Evolutionary conservation across 2,797 vertebrate species (phyloP), one percentile per base, ranked within the genome.

Genomic region (Sebastes ruberrimus): DNA sequence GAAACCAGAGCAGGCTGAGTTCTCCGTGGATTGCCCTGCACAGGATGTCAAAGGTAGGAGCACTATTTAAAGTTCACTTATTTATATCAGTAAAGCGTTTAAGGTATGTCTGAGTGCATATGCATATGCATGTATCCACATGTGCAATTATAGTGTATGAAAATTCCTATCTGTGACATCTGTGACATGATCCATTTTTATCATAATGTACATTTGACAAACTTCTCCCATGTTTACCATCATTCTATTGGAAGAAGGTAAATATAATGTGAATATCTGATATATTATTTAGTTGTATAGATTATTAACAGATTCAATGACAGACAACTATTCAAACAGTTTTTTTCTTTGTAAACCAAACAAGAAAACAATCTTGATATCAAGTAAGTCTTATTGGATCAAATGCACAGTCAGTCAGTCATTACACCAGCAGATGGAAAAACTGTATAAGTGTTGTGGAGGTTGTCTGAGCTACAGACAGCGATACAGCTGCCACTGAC

Each of bases 41-140:
- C 94, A 96, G 84, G 95, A 96, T 28, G 78, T 96, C 32, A 96
- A 96, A 95, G 95, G 96, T 96, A 92, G 63, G 88, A 71, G 28
- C 33, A 9, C n/a, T 60, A 1, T n/a, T 28, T 49, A 11, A 38
- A 52, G 3, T 71, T 38, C 32, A 33, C 9, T 33, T 33, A 4
- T 22, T 22, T 13, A 7, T 53, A 10, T 71, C 2, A 22, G 10
- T 23, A 22, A 67, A 32, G 3, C 16, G 4, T 56, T 70, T 28
- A 52, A 38, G 11, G 13, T 18, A 9, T 56, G 62, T 59, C 18
- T 59, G 46, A 9, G 2, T 30, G 5, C 16, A 49, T 1, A 63
- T 49, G 18, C 16, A 46, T 46, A 4, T 1, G 13, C 11, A 55
- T 1, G n/a, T 4, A 23, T 67, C 4, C 56, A 57, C 8, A 56